Evolutionary conservation across 2,113 vertebrate species (phyloP).

Genomic region (Henicopernis longicauda): DNA sequence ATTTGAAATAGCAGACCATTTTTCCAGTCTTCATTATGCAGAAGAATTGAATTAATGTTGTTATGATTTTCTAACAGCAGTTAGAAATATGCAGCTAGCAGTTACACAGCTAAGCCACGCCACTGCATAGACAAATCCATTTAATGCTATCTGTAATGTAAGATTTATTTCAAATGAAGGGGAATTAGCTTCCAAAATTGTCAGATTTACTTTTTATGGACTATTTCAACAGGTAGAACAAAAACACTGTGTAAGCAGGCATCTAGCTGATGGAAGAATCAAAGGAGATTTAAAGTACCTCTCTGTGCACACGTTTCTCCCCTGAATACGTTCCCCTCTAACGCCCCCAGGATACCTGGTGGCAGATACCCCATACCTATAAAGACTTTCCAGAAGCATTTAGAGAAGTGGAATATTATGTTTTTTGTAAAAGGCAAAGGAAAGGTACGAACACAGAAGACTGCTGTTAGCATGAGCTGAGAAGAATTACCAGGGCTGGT

Average conservation of each 20-base stretch:
- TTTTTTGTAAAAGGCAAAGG: neutral
- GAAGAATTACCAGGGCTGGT: neutral
- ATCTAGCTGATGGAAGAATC: neutral
- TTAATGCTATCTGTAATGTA: neutral
- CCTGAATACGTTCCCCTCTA: fast-evolving
- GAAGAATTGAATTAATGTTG: neutral
- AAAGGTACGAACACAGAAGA: neutral
- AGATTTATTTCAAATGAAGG: neutral
- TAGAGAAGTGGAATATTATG: neutral
- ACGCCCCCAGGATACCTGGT: fast-evolving
- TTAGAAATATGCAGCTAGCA: neutral
- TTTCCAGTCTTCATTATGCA: conserved; percentile 10
- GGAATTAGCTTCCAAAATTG: neutral
- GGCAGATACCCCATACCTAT: neutral
- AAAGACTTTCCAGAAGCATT: neutral
- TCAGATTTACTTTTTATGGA: neutral
- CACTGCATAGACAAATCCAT: neutral
- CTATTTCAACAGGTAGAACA: neutral
- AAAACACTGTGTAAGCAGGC: neutral
- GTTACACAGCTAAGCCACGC: neutral
- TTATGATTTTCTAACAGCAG: neutral
- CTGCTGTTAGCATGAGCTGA: neutral
- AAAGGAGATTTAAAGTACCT: neutral
- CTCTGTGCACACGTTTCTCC: neutral
- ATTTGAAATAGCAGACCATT: neutral